Conservation (phyloP, 2,113 vertebrate genomes). For the Ctenodactylus gundi region DNA sequence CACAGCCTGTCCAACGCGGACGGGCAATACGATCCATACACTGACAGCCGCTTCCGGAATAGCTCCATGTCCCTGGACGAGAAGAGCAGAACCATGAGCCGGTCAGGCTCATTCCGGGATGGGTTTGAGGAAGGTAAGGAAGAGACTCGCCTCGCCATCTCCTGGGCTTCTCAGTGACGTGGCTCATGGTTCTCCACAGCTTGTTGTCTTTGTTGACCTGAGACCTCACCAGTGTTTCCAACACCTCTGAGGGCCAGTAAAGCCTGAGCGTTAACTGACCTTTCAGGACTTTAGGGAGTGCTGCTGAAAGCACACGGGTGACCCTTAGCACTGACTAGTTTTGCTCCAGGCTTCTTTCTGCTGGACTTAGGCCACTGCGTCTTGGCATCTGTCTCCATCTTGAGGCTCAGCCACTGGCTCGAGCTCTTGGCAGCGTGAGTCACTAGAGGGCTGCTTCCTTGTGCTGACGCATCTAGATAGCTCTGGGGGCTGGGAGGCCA, state of each 20-base stretch:
- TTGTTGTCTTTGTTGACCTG: not conserved
- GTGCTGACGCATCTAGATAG: not conserved
- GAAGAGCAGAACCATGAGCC: conserved; percentile 96
- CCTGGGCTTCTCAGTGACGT: accelerated
- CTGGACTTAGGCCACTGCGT: not conserved
- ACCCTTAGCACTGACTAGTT: not conserved
- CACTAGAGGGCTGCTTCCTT: not conserved
- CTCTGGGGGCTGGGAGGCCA: not conserved
- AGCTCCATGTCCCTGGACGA: conserved; percentile 98
- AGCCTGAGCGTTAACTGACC: not conserved
- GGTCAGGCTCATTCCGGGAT: conserved; percentile 97
- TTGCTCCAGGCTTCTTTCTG: not conserved
- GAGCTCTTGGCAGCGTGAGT: not conserved
- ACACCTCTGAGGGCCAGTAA: not conserved
- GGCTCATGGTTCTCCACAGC: not conserved
- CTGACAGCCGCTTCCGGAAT: conserved; percentile 93
- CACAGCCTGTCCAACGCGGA: conserved; percentile 96
- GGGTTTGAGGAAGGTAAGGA: conserved; percentile 97
- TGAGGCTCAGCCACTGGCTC: not conserved
- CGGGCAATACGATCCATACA: conserved; percentile 87
- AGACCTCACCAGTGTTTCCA: not conserved
- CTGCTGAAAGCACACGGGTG: not conserved
- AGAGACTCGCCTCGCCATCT: accelerated
- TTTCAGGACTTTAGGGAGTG: not conserved
- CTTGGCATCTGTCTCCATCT: not conserved